Conservation (phyloP, 2,888 invertebrate species). For the Endomychus coccineus region DNA sequence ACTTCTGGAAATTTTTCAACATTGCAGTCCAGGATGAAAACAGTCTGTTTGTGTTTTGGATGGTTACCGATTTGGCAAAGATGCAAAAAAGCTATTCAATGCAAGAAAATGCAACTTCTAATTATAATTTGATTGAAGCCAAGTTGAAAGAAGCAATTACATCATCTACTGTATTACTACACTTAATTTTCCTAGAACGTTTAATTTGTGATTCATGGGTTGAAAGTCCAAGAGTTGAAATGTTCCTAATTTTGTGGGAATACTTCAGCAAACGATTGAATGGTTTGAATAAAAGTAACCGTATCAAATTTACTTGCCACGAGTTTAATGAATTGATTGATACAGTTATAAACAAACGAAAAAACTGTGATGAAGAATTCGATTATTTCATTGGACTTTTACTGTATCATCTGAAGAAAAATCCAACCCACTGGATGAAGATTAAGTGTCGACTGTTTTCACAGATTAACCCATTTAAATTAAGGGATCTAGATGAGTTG, state of each 20-base stretch:
- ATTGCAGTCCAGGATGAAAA: constrained; percentile 26
- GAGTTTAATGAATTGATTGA: constrained; percentile 27
- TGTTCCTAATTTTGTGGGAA: constrained; percentile 39
- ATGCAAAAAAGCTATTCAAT: constrained; percentile 18
- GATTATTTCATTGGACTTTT: constrained; percentile 36
- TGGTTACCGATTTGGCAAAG: constrained; percentile 30
- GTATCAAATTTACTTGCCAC: constrained; percentile 5
- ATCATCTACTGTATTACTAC: constrained; percentile 19
- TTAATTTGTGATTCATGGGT: constrained; percentile 35
- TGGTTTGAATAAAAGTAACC: constrained; percentile 24
- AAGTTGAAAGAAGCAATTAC: constrained; percentile 28
- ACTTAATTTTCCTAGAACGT: constrained; percentile 30
- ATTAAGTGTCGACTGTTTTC: constrained; percentile 41
- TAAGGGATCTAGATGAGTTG: constrained; percentile 33
- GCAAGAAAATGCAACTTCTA: constrained; percentile 17
- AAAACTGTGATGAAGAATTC: constrained; percentile 32
- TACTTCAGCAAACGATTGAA: constrained; percentile 37
- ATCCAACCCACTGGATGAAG: constrained; percentile 39
- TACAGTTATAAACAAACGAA: constrained; percentile 23
- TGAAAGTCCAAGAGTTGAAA: constrained; percentile 32
- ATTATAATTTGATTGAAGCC: constrained; percentile 30
- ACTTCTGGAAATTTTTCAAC: constrained; percentile 31
- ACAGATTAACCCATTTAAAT: constrained; percentile 37
- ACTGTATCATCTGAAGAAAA: constrained; percentile 30
- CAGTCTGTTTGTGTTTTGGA: constrained; percentile 30